phyloP scores from a whole-genome alignment of 2,888 invertebrate species.

The Nemurella pictetii region DNA sequence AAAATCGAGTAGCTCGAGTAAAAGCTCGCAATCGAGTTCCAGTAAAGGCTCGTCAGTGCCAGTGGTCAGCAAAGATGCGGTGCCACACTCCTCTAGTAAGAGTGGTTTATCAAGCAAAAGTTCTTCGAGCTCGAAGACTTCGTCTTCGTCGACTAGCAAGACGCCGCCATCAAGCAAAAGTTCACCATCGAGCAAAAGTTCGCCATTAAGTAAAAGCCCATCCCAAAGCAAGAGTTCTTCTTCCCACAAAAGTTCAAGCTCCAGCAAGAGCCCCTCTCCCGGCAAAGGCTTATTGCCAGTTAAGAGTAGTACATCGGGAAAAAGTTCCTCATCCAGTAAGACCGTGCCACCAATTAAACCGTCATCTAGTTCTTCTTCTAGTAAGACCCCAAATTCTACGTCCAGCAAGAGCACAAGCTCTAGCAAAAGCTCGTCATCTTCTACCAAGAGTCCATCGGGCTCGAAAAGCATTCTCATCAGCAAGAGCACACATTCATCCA shows the following conservation, averaged over 20 bases:
- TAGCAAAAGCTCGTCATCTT: not conserved
- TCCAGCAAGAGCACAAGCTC: not conserved
- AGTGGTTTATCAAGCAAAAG: not conserved
- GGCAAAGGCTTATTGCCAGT: not conserved
- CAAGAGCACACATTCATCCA: not conserved
- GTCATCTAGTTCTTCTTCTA: conserved; percentile 2
- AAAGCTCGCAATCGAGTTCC: conserved; percentile 2
- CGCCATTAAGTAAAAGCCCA: conserved; percentile 13
- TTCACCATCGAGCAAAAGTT: conserved; percentile 10
- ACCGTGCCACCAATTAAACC: not conserved
- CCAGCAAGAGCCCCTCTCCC: not conserved
- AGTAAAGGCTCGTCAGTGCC: not conserved
- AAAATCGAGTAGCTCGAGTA: not conserved
- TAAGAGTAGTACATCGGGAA: not conserved
- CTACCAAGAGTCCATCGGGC: conserved; percentile 15
- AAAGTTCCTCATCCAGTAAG: conserved; percentile 5
- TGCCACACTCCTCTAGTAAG: not conserved
- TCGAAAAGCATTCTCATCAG: not conserved
- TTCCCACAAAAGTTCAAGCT: not conserved
- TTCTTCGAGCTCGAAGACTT: not conserved
- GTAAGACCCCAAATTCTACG: not conserved
- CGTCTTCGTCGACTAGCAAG: conserved; percentile 8
- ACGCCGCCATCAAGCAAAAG: not conserved
- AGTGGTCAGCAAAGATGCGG: not conserved
- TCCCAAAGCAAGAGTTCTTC: conserved; percentile 5